Conservation (phyloP, 2,797 vertebrate species). For the Poecilia wingei region DNA sequence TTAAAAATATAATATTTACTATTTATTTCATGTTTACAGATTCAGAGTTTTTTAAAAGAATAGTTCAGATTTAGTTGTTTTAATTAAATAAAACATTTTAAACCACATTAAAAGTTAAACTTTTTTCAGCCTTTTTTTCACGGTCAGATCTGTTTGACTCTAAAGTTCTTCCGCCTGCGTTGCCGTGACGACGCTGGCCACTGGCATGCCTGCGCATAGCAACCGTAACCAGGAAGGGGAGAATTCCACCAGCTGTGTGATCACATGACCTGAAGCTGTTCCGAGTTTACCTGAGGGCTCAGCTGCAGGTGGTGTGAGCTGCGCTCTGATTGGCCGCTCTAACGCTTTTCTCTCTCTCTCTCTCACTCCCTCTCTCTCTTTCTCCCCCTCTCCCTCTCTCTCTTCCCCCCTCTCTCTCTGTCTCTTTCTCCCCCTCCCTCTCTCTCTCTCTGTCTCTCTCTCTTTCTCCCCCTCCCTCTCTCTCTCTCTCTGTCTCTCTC, state of each 20-base stretch:
- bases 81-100: not conserved
- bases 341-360: slow-evolving; percentile 5
- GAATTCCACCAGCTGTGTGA: slow-evolving; percentile 63
- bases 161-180: slow-evolving; percentile 23
- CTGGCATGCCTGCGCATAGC: slow-evolving; percentile 9
- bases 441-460: slow-evolving; percentile 7
- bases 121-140: not conserved
- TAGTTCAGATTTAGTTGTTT: not conserved
- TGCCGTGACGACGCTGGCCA: slow-evolving; percentile 26
- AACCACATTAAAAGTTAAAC: not conserved
- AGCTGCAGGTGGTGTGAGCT: slow-evolving; percentile 7
- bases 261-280: slow-evolving; percentile 46
- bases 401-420: not conserved
- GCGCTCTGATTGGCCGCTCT: slow-evolving; percentile 43
- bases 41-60: not conserved
- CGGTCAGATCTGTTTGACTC: not conserved
- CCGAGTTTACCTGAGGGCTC: not conserved
- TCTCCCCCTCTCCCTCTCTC: slow-evolving; percentile 36
- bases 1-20: not conserved
- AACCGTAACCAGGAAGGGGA: slow-evolving; percentile 64
- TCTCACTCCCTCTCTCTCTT: slow-evolving; percentile 5
- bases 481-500: too few species aligned
- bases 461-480: too few species aligned
- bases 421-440: slow-evolving; percentile 5
- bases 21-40: not conserved